Evolutionary conservation across 2,888 invertebrate genomes (phyloP).

Genomic region (Odontocerum albicorne): DNA sequence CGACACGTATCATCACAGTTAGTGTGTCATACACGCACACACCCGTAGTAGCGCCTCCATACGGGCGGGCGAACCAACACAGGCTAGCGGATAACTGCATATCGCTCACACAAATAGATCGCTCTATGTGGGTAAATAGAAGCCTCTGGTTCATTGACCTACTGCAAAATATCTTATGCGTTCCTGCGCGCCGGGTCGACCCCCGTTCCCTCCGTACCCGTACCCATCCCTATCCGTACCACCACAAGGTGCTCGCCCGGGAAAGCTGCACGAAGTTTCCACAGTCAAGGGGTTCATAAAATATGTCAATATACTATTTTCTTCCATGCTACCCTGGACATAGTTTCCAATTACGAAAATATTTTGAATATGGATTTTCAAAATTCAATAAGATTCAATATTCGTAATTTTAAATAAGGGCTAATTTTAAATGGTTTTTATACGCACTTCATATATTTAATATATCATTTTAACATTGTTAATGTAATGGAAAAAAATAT

Average conservation of each 20-base stretch:
- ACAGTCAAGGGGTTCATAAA: conserved; percentile 3
- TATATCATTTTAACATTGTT: neutral
- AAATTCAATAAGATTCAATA: no score
- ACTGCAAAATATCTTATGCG: conserved; percentile 27
- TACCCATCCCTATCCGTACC: neutral
- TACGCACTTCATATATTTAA: neutral
- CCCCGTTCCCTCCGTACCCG: neutral
- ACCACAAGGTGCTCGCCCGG: conserved; percentile 3
- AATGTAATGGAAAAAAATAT: no score
- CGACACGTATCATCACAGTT: conserved; percentile 25
- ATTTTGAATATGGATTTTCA: no score
- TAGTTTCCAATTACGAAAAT: no score
- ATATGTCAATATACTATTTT: no score
- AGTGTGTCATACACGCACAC: conserved; percentile 22
- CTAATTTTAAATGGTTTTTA: no score
- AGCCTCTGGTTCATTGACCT: conserved; percentile 31
- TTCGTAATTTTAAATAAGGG: no score
- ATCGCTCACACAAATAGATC: conserved; percentile 30
- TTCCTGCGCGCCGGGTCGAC: conserved; percentile 16
- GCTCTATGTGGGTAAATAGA: conserved; percentile 30
- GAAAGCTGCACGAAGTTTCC: neutral
- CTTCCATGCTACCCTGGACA: no score
- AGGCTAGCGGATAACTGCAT: conserved; percentile 29
- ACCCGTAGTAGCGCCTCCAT: neutral
- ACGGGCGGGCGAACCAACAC: conserved; percentile 17